Conservation (phyloP, 2,888 invertebrate genomes). For the Anarsia innoxiella region DNA sequence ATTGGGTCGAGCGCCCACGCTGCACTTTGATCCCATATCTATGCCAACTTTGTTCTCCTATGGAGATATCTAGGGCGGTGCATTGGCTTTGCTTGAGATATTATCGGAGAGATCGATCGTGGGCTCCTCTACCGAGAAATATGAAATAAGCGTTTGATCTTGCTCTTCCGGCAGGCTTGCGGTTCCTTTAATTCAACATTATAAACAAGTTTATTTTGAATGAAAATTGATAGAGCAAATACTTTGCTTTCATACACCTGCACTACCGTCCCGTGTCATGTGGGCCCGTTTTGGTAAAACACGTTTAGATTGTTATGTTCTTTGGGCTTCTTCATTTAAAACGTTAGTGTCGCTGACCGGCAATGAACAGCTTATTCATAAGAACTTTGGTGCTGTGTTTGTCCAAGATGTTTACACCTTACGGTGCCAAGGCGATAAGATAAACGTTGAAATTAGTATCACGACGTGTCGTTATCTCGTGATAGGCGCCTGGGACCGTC, state of each 20-base stretch:
- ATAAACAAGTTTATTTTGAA: background rate
- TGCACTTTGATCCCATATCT: slow-evolving; percentile 70
- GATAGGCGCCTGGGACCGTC: slow-evolving; percentile 41
- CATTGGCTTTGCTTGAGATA: slow-evolving; percentile 45
- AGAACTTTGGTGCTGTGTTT: slow-evolving; percentile 27
- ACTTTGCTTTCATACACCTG: no score
- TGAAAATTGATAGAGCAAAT: no score
- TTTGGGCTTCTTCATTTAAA: no score
- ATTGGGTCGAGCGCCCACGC: slow-evolving; percentile 71
- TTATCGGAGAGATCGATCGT: slow-evolving; percentile 30
- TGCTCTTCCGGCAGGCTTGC: slow-evolving; percentile 11
- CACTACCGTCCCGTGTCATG: no score
- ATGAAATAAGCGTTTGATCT: slow-evolving; percentile 17
- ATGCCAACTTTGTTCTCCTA: slow-evolving; percentile 71
- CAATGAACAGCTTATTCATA: slow-evolving; percentile 3
- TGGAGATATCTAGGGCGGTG: slow-evolving; percentile 63
- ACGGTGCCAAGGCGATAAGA: slow-evolving; percentile 50
- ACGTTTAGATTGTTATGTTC: no score
- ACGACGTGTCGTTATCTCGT: slow-evolving; percentile 32
- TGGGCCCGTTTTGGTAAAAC: no score
- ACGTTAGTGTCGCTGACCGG: background rate
- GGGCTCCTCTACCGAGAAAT: slow-evolving; percentile 23
- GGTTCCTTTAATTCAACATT: background rate
- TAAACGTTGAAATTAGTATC: slow-evolving; percentile 55
- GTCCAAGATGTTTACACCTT: slow-evolving; percentile 50